Conservation (phyloP, 2,888 invertebrate species). For the Drosophila subquinaria region DNA sequence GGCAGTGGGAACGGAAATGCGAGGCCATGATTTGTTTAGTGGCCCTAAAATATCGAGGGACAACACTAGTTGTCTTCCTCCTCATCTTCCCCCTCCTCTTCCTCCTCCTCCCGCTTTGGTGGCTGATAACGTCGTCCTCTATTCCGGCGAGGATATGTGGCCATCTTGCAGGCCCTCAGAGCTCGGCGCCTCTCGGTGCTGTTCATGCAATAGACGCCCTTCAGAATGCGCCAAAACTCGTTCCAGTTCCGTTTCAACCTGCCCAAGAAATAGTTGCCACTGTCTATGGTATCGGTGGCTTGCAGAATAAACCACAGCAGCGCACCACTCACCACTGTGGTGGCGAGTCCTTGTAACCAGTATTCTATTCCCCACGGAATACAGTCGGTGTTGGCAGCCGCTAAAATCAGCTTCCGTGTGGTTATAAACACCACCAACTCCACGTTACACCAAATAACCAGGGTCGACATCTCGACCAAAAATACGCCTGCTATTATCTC, state of each 20-base stretch:
- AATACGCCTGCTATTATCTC: constrained; percentile 66
- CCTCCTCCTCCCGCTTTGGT: neutral
- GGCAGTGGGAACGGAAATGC: constrained; percentile 17
- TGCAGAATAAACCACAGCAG: constrained; percentile 46
- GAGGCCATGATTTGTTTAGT: constrained; percentile 33
- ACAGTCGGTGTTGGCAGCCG: constrained; percentile 7
- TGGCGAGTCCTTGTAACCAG: constrained; percentile 25
- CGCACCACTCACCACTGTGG: constrained; percentile 8
- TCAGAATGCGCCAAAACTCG: constrained; percentile 5
- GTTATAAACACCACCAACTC: constrained; percentile 50
- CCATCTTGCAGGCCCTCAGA: constrained; percentile 39
- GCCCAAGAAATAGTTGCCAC: neutral
- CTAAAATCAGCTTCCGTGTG: constrained; percentile 7
- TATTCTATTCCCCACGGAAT: neutral
- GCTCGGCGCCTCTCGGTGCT: constrained; percentile 24
- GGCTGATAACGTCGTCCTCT: neutral
- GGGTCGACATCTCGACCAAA: constrained; percentile 63
- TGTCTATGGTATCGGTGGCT: constrained; percentile 45
- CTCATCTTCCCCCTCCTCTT: neutral
- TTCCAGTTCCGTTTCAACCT: neutral
- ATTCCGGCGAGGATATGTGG: constrained; percentile 3
- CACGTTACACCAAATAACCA: constrained; percentile 77
- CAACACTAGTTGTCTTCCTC: constrained; percentile 16
- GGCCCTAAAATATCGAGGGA: constrained; percentile 6
- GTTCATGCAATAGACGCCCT: constrained; percentile 32